These are phyloP conservation scores for Typhlomys cinereus DNA, from an alignment of 2,113 vertebrate genomes.

Conservation along the genomic window DNA sequence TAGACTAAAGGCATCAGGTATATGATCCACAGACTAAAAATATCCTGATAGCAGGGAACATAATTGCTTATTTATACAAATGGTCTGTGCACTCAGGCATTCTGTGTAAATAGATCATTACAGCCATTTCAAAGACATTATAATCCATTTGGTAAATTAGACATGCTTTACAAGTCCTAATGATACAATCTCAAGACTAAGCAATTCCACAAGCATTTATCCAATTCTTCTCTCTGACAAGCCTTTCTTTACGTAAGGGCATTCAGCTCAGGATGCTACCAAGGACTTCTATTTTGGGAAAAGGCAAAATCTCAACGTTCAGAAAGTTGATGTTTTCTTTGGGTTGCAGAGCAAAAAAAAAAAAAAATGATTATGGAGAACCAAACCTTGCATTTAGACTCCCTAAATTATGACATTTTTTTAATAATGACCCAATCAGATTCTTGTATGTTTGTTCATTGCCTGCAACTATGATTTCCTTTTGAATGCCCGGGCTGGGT, in stretches of 20 bases:
- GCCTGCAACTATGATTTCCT: constrained; percentile 10
- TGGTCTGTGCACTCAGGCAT: constrained; percentile 64
- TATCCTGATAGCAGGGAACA: constrained; percentile 56
- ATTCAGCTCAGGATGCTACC: constrained; percentile 12
- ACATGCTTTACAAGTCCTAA: constrained; percentile 65
- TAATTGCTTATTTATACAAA: constrained; percentile 77
- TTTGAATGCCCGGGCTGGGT: neutral
- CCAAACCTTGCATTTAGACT: neutral
- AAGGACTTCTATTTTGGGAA: constrained; percentile 44
- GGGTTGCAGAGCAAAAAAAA: neutral
- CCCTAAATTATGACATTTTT: neutral
- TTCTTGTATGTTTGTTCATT: neutral
- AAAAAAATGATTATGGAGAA: constrained; percentile 2
- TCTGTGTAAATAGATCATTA: constrained; percentile 74
- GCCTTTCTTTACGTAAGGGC: neutral
- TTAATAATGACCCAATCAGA: neutral
- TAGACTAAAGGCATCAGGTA: constrained; percentile 59
- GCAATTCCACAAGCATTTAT: constrained; percentile 58
- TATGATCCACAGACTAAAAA: constrained; percentile 61
- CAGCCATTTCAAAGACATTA: constrained; percentile 73
- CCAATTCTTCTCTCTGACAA: constrained; percentile 4
- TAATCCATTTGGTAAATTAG: constrained; percentile 76
- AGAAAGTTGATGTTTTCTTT: neutral
- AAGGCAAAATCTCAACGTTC: neutral
- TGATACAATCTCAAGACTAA: constrained; percentile 56